Percentiles rank a stretch among this genome's conserved stretches.
Evolutionary conservation across 2,797 vertebrate genomes (phyloP).

Genomic region (Euthynnus affinis): DNA sequence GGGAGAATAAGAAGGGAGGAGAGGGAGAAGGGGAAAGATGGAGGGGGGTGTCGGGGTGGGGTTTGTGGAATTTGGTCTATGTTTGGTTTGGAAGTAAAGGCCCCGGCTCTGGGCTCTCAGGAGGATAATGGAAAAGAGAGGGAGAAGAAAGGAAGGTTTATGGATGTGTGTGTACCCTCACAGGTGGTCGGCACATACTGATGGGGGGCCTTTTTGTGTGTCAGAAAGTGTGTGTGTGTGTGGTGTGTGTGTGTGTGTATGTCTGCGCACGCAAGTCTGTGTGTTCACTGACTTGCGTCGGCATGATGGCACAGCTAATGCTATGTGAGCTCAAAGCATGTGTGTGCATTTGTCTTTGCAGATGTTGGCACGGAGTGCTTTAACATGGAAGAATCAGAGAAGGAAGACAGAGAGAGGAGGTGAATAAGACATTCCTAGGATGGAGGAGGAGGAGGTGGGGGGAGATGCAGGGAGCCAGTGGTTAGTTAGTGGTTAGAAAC

Average conservation of each 20-base stretch:
- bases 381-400: slow-evolving; percentile 37
- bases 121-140: slow-evolving; percentile 80
- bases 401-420: slow-evolving; percentile 59
- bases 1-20: slow-evolving; percentile 39
- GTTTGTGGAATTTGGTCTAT: slow-evolving; percentile 83
- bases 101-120: slow-evolving; percentile 76
- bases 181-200: slow-evolving; percentile 73
- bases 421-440: slow-evolving; percentile 82
- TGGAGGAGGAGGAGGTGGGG: slow-evolving; percentile 36
- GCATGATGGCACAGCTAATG: slow-evolving; percentile 33
- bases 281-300: slow-evolving; percentile 18
- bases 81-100: slow-evolving; percentile 87
- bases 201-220: slow-evolving; percentile 45
- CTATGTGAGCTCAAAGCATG: slow-evolving; percentile 37
- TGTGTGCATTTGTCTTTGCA: slow-evolving; percentile 54
- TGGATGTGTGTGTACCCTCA: slow-evolving; percentile 70
- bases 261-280: slow-evolving; percentile 24
- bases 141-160: slow-evolving; percentile 76
- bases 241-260: slow-evolving; percentile 42
- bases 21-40: slow-evolving; percentile 9
- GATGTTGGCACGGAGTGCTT: slow-evolving; percentile 60
- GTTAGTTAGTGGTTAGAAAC: slow-evolving; percentile 84
- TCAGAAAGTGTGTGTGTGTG: slow-evolving; percentile 33
- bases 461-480: slow-evolving; percentile 72
- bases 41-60: slow-evolving; percentile 58